These are phyloP conservation scores for Fissipunctia ypsillon DNA, from an alignment of 2,888 invertebrate genomes.

Conservation along the genomic window DNA sequence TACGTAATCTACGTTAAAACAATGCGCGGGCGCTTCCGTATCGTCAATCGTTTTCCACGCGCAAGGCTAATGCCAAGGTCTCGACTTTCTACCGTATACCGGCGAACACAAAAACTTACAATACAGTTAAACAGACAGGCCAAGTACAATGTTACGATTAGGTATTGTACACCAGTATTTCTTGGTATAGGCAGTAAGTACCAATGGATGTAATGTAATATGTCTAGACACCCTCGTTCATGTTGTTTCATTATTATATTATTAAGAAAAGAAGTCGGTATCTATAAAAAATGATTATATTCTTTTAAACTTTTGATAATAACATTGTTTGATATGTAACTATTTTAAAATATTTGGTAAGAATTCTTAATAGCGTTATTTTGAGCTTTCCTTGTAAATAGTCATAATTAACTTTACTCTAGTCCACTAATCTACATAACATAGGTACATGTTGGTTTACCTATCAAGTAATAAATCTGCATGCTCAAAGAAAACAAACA, in stretches of 20 bases:
- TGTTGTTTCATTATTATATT: not conserved
- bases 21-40: constrained; percentile 85
- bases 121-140: constrained; percentile 49
- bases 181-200: not conserved
- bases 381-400: not conserved
- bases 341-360: not conserved
- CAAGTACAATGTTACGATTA: constrained; percentile 29
- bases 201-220: not conserved
- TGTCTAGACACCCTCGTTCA: not conserved
- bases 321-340: not conserved
- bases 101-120: constrained; percentile 61
- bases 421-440: not conserved
- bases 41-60: constrained; percentile 86
- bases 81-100: constrained; percentile 82
- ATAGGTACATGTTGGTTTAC: not conserved
- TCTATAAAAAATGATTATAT: not conserved
- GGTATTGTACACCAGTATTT: constrained; percentile 18
- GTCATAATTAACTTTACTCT: not conserved
- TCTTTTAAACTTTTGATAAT: not conserved
- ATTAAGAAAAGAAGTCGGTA: not conserved
- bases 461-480: not conserved
- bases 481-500: constrained; percentile 6
- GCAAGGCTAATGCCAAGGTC: constrained; percentile 89
- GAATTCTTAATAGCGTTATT: not conserved
- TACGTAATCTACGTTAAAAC: constrained; percentile 83